These are phyloP conservation scores for Oryzias celebensis DNA, from an alignment of 2,113 vertebrate species.

Conservation along the genomic window DNA sequence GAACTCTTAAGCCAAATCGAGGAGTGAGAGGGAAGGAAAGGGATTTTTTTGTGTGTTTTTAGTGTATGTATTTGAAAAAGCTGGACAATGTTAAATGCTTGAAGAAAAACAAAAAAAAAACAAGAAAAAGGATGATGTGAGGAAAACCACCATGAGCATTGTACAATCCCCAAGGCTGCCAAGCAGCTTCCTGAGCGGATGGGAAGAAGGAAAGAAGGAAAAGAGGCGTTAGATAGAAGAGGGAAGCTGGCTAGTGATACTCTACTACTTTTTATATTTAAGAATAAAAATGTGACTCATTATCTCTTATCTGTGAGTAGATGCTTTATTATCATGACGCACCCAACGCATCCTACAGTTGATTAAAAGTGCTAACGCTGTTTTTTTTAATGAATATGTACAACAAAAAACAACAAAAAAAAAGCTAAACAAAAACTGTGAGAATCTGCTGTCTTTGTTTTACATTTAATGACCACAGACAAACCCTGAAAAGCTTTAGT, in stretches of 20 bases:
- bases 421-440: constrained; percentile 71
- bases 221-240: constrained; percentile 21
- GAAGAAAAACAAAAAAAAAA: constrained; percentile 63
- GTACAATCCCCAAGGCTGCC: constrained; percentile 80
- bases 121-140: constrained; percentile 68
- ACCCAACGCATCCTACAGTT: constrained; percentile 70
- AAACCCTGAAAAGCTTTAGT: constrained; percentile 83
- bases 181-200: constrained; percentile 62
- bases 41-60: constrained; percentile 50
- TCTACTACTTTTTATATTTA: constrained; percentile 79
- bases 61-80: constrained; percentile 63
- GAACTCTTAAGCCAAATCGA: constrained; percentile 73
- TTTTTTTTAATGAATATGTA: constrained; percentile 20
- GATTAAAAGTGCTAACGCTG: constrained; percentile 64
- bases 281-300: constrained; percentile 67
- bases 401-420: constrained; percentile 18
- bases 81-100: constrained; percentile 77
- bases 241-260: constrained; percentile 67
- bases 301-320: constrained; percentile 74
- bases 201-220: constrained; percentile 27
- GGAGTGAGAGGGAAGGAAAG: constrained; percentile 68
- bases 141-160: constrained; percentile 75
- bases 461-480: constrained; percentile 66
- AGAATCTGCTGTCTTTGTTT: constrained; percentile 73
- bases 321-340: constrained; percentile 58